Evolutionary conservation across 2,797 vertebrate species (phyloP).

Genomic region (Odontamblyopus rebecca): DNA sequence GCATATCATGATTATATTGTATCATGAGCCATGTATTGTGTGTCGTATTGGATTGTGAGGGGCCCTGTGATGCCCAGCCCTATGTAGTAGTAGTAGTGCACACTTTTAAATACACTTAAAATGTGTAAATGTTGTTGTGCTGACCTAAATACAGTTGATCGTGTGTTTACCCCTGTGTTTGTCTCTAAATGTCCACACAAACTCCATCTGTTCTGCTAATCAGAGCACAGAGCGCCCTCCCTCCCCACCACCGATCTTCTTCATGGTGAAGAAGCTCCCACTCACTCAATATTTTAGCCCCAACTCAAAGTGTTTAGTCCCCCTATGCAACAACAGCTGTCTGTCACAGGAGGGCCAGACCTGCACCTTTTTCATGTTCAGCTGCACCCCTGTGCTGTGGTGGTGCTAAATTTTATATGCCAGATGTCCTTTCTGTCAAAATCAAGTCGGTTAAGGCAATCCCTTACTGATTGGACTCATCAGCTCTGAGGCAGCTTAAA

Average conservation of each 20-base stretch:
- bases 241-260: constrained; percentile 22
- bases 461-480: no score
- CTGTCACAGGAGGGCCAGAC: not conserved
- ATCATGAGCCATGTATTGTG: no score
- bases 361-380: not conserved
- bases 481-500: constrained; percentile 2
- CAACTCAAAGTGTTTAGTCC: no score
- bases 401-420: not conserved
- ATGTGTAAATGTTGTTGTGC: not conserved
- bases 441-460: not conserved
- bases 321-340: not conserved
- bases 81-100: no score
- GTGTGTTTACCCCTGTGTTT: constrained; percentile 19
- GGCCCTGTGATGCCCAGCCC: no score
- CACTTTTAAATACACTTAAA: not conserved
- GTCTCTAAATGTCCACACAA: not conserved
- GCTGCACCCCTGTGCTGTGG: not conserved
- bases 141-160: not conserved
- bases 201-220: constrained; percentile 53
- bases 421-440: not conserved
- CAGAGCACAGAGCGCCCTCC: constrained; percentile 20
- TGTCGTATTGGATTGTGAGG: no score
- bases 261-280: constrained; percentile 22
- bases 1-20: no score
- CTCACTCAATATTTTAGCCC: not conserved